Evolutionary conservation across 1,140 invertebrate species (phyloP).

Genomic region (Matsumurasca onukii): DNA sequence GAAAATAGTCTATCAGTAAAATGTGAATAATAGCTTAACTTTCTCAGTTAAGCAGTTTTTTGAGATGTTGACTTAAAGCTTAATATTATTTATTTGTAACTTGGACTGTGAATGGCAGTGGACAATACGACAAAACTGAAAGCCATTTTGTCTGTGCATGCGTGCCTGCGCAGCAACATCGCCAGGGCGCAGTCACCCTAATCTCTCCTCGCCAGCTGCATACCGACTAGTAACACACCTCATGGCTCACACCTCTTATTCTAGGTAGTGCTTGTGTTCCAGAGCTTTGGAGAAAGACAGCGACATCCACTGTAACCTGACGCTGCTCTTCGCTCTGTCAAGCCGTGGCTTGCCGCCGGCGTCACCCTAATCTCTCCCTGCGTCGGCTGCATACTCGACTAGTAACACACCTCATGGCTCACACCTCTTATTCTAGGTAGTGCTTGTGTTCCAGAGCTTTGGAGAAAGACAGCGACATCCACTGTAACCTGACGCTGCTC

Average conservation of each 20-base stretch:
- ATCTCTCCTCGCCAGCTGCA: constrained; percentile 92
- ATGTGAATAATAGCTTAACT: too few relatives aligned
- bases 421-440: too few relatives aligned
- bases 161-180: too few relatives aligned
- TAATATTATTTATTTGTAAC: too few relatives aligned
- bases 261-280: constrained; percentile 48
- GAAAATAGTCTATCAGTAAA: too few relatives aligned
- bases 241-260: too few relatives aligned
- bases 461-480: constrained; percentile 90
- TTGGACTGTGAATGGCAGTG: too few relatives aligned
- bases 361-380: constrained; percentile 99
- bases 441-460: constrained; percentile 67
- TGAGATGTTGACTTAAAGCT: too few relatives aligned
- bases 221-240: too few relatives aligned
- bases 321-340: constrained; percentile 93
- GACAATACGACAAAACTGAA: too few relatives aligned
- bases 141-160: too few relatives aligned
- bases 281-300: constrained; percentile 89
- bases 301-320: constrained; percentile 97
- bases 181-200: constrained; percentile 93
- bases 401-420: constrained; percentile 59
- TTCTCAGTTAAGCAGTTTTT: too few relatives aligned
- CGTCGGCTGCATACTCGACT: constrained; percentile 90
- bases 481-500: constrained; percentile 96
- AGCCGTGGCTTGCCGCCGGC: constrained; percentile 93